These are phyloP conservation scores for Larimichthys crocea DNA, from an alignment of 2,113 vertebrate species.

Conservation along the genomic window DNA sequence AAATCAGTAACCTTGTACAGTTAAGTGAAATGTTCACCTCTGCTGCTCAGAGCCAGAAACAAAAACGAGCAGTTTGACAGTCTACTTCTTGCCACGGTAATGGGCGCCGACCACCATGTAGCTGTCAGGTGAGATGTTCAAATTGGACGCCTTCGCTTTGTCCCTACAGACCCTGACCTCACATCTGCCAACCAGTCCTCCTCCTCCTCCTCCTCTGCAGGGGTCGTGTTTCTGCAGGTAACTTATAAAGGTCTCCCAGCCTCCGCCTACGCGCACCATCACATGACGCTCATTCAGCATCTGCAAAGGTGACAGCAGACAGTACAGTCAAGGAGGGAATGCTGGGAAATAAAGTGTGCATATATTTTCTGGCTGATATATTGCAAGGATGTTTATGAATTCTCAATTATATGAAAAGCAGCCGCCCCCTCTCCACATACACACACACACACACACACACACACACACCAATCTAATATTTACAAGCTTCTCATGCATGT, in stretches of 20 bases:
- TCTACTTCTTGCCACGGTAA: constrained; percentile 90
- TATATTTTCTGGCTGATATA: constrained; percentile 27
- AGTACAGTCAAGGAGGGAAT: constrained; percentile 2
- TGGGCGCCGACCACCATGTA: constrained; percentile 96
- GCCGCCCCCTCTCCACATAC: background rate
- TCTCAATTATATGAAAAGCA: constrained; percentile 40
- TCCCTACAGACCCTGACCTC: constrained; percentile 89
- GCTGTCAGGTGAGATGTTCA: constrained; percentile 91
- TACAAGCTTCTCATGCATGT: constrained; percentile 59
- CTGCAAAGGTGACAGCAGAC: constrained; percentile 80
- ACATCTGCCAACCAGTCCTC: constrained; percentile 85
- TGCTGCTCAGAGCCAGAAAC: constrained; percentile 1
- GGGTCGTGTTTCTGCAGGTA: constrained; percentile 98
- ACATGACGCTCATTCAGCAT: constrained; percentile 98
- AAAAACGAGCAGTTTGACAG: background rate
- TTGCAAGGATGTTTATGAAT: constrained; percentile 40
- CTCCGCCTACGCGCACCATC: constrained; percentile 98
- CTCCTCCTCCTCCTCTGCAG: constrained; percentile 89
- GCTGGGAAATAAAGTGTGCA: background rate
- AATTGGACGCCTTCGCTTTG: constrained; percentile 85
- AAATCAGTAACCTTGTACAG: background rate
- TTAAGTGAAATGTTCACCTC: constrained; percentile 18
- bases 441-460: constrained; percentile 15
- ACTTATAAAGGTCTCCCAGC: constrained; percentile 96
- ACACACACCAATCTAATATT: constrained; percentile 66